Percentiles rank a stretch among this genome's conserved stretches.
phyloP scores from a whole-genome alignment of 2,113 vertebrate species.

The Murina feae region DNA sequence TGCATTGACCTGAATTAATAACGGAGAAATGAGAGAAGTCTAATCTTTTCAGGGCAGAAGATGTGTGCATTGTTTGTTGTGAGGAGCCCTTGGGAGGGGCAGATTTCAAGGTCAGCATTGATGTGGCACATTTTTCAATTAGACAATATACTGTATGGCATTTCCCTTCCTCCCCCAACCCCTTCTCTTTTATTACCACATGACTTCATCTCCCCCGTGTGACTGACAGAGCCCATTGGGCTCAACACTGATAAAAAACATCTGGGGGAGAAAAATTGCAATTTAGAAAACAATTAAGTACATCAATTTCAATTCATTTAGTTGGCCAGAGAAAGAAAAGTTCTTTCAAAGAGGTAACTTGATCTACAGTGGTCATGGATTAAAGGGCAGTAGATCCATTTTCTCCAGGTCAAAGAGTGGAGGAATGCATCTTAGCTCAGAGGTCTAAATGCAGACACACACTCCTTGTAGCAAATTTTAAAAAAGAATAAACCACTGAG shows the following conservation, averaged over 20 bases:
- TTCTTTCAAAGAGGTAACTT: slow-evolving; percentile 81
- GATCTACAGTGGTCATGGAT: slow-evolving; percentile 72
- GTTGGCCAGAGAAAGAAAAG: slow-evolving; percentile 80
- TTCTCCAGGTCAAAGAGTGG: slow-evolving; percentile 72
- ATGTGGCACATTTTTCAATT: slow-evolving; percentile 79
- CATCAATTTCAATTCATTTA: slow-evolving; percentile 86
- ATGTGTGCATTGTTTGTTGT: slow-evolving; percentile 71
- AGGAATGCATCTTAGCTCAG: slow-evolving; percentile 69
- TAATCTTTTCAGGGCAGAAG: slow-evolving; percentile 66
- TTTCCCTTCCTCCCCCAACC: slow-evolving; percentile 76
- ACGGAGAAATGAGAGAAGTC: slow-evolving; percentile 18
- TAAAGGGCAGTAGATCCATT: slow-evolving; percentile 74
- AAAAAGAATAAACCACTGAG: slow-evolving; percentile 39
- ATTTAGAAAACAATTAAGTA: slow-evolving; percentile 89
- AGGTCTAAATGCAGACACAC: neutral
- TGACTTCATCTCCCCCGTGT: slow-evolving; percentile 84
- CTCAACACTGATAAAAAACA: slow-evolving; percentile 83
- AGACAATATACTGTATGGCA: slow-evolving; percentile 79
- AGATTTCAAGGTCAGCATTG: slow-evolving; percentile 75
- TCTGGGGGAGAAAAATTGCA: slow-evolving; percentile 82
- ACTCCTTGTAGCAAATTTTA: neutral
- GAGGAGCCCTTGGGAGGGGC: slow-evolving; percentile 72
- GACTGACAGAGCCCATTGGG: slow-evolving; percentile 83
- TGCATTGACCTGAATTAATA: slow-evolving; percentile 33
- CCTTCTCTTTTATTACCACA: slow-evolving; percentile 81